Conservation (phyloP, 2,113 vertebrate species). For the Glaucidium brasilianum region DNA sequence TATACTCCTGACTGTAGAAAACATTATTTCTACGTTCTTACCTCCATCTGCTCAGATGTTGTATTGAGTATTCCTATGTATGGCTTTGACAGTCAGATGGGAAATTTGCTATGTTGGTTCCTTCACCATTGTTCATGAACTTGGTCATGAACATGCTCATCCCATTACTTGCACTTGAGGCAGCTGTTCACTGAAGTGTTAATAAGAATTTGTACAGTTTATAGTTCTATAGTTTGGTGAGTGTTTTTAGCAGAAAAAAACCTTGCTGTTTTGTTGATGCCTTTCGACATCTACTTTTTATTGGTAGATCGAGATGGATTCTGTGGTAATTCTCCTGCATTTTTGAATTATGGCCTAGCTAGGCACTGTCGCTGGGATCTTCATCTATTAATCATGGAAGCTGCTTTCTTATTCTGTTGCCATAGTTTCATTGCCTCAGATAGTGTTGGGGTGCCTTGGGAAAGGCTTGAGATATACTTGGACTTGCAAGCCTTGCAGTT, state of each 20-base stretch:
- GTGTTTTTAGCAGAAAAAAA: background rate
- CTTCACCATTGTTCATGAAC: constrained; percentile 6
- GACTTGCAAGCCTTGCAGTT: constrained; percentile 79
- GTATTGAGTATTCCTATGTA: background rate
- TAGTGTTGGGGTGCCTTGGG: constrained; percentile 91
- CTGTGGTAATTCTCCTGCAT: constrained; percentile 70
- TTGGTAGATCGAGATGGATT: constrained; percentile 62
- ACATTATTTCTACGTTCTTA: background rate
- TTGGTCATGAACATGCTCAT: constrained; percentile 3
- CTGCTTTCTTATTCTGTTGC: constrained; percentile 98
- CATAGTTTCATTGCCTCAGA: constrained; percentile 98
- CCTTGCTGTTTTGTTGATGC: constrained; percentile 12
- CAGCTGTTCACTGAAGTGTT: constrained; percentile 16
- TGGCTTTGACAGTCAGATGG: background rate
- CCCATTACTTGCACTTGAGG: background rate
- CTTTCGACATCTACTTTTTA: constrained; percentile 47
- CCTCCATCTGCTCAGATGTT: background rate
- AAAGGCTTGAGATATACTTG: constrained; percentile 77
- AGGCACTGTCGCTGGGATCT: constrained; percentile 86
- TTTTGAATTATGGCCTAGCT: constrained; percentile 80
- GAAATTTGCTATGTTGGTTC: background rate
- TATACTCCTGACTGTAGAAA: background rate
- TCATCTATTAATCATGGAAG: constrained; percentile 99
- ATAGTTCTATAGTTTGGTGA: background rate
- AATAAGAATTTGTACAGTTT: constrained; percentile 43